phyloP scores from a whole-genome alignment of 2,113 vertebrate genomes.

The Mixornis gularis region DNA sequence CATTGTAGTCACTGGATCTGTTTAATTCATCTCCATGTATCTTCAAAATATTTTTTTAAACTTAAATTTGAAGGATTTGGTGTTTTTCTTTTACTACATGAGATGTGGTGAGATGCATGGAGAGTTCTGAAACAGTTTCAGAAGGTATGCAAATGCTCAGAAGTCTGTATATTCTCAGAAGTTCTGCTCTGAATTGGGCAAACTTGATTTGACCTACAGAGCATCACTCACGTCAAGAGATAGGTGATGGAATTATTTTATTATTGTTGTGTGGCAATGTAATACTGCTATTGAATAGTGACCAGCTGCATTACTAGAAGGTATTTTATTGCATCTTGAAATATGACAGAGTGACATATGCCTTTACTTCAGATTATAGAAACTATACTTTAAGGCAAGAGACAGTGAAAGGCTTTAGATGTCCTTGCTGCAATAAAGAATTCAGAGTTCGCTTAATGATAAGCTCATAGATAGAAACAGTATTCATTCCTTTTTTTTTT shows the following conservation, averaged over 20 bases:
- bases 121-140: background rate
- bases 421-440: background rate
- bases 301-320: background rate
- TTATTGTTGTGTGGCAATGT: background rate
- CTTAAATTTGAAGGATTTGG: background rate
- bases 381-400: background rate
- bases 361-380: background rate
- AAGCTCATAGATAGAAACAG: background rate
- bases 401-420: background rate
- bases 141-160: background rate
- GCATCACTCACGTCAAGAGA: background rate
- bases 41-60: background rate
- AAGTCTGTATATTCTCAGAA: background rate
- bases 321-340: background rate
- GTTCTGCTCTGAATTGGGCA: background rate
- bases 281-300: background rate
- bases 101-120: background rate
- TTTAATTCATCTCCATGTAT: background rate
- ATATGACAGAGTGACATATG: background rate
- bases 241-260: background rate
- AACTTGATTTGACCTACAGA: background rate
- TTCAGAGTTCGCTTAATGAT: background rate
- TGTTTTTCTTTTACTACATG: background rate
- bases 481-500: fast-evolving
- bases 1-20: background rate